A percentile compares a stretch with the other conserved stretches of the same genome.
Evolutionary conservation across 2,797 vertebrate genomes (phyloP).

Genomic region (Acanthurus lineatus): DNA sequence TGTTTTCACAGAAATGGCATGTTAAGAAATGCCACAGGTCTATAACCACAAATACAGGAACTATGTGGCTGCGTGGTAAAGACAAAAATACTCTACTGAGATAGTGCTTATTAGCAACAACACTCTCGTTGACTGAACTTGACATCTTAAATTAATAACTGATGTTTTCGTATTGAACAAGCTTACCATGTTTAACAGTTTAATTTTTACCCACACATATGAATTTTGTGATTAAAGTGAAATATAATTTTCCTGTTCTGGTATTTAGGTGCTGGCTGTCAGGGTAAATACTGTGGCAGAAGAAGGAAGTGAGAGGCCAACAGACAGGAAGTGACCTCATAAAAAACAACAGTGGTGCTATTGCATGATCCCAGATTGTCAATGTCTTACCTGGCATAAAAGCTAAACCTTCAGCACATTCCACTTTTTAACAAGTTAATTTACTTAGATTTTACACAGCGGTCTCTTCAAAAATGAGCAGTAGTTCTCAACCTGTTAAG

Average conservation of each 20-base stretch:
- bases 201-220: background rate
- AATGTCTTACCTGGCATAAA: constrained; percentile 67
- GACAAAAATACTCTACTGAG: background rate
- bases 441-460: constrained; percentile 13
- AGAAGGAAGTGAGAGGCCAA: constrained; percentile 92
- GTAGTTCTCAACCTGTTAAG: constrained; percentile 47
- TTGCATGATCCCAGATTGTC: constrained; percentile 93
- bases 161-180: background rate
- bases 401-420: constrained; percentile 63
- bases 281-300: constrained; percentile 92
- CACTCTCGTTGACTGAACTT: too few relatives aligned
- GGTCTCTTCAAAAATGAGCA: constrained; percentile 42
- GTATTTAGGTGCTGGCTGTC: constrained; percentile 86
- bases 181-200: background rate
- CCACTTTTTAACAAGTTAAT: constrained; percentile 37
- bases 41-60: constrained; percentile 39
- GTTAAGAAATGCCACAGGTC: background rate
- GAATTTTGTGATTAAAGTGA: background rate
- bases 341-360: constrained; percentile 93
- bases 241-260: constrained; percentile 21
- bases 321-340: constrained; percentile 91
- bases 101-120: too few relatives aligned
- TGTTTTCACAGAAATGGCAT: background rate
- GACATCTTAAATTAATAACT: too few relatives aligned
- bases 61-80: constrained; percentile 2